A percentile compares a stretch with the other conserved stretches of the same genome.
Evolutionary conservation across 2,113 vertebrate species (phyloP).

Genomic region (Octodon degus): DNA sequence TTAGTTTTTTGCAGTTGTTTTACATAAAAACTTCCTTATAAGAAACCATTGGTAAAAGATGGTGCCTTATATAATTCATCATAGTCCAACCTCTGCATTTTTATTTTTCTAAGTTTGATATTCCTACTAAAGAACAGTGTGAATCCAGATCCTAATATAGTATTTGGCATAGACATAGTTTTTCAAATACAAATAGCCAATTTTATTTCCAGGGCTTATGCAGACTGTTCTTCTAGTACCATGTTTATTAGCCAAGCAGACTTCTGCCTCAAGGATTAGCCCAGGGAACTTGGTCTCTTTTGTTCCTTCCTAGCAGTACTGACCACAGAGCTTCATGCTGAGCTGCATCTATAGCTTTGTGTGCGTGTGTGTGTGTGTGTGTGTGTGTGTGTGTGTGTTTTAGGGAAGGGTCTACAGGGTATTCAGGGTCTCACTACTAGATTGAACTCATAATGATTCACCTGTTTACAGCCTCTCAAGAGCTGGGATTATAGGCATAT

Average conservation of each 20-base stretch:
- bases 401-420: too few relatives aligned
- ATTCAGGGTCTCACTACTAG: too few relatives aligned
- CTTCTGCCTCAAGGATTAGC: conserved; percentile 5
- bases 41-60: background rate
- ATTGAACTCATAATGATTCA: too few relatives aligned
- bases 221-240: background rate
- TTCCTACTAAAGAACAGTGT: background rate
- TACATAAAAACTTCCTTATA: background rate
- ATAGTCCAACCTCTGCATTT: background rate
- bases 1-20: background rate
- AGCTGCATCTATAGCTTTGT: background rate
- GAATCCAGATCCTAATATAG: background rate
- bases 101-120: background rate
- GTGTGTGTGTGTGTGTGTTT: background rate
- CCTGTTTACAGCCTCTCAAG: too few relatives aligned
- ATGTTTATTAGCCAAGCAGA: background rate
- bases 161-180: background rate
- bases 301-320: background rate
- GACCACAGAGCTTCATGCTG: background rate
- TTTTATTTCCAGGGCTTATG: background rate
- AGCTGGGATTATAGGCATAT: too few relatives aligned
- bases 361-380: too few relatives aligned
- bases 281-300: background rate
- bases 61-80: background rate
- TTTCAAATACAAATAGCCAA: background rate